These are phyloP conservation scores for Phaetusa simplex DNA, from an alignment of 2,113 vertebrate genomes.

Conservation along the genomic window DNA sequence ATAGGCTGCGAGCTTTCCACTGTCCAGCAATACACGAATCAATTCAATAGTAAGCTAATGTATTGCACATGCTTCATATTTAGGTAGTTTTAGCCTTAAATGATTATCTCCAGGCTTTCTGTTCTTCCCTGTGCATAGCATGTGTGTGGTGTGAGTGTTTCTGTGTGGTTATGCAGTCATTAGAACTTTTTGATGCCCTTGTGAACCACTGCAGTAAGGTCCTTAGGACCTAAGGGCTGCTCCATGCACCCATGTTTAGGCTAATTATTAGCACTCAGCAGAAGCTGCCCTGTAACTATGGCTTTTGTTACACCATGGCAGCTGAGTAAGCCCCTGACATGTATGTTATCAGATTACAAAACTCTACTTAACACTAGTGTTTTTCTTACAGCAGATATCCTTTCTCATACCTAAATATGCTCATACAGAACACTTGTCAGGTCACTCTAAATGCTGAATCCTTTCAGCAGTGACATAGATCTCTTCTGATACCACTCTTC, in stretches of 20 bases:
- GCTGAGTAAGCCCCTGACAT: conserved; percentile 44
- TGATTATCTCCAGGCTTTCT: background rate
- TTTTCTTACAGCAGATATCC: conserved; percentile 4
- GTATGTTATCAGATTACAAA: conserved; percentile 47
- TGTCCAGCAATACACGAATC: background rate
- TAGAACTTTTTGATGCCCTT: conserved; percentile 53
- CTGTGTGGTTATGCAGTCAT: background rate
- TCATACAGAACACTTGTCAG: conserved; percentile 9
- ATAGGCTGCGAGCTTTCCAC: background rate
- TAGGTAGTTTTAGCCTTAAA: conserved; percentile 22
- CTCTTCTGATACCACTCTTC: conserved; percentile 55
- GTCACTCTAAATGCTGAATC: conserved; percentile 24
- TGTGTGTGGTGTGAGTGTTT: background rate
- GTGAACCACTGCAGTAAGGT: conserved; percentile 38
- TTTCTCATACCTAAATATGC: conserved; percentile 37
- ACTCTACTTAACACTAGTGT: conserved; percentile 50
- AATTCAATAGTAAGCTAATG: conserved; percentile 1
- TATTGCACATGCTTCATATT: conserved; percentile 3
- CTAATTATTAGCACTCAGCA: conserved; percentile 3
- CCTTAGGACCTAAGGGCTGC: background rate
- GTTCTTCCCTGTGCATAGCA: background rate
- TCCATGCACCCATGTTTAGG: conserved; percentile 25
- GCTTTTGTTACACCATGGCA: conserved; percentile 53
- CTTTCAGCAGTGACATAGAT: conserved; percentile 29
- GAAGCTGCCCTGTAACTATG: background rate